Conservation (phyloP, 2,797 vertebrate species). For the Galaxias olidus region DNA sequence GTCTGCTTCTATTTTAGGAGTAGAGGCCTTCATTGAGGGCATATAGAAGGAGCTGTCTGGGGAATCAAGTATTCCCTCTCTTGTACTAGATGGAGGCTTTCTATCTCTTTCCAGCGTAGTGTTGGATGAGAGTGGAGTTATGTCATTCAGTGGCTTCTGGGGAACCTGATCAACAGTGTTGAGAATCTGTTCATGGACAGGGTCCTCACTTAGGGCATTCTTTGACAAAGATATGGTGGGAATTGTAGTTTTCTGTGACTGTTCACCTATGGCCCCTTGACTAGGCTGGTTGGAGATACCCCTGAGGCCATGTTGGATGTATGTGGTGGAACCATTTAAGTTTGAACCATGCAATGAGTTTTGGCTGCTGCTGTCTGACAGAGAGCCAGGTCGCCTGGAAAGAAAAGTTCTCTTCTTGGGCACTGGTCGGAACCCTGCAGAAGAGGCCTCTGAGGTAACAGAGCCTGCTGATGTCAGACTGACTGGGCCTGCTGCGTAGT, state of each 20-base stretch:
- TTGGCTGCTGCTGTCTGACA: slow-evolving; percentile 63
- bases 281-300: slow-evolving; percentile 82
- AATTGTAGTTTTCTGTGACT: slow-evolving; percentile 26
- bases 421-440: slow-evolving; percentile 73
- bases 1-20: slow-evolving; percentile 44
- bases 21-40: slow-evolving; percentile 66
- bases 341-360: too few species aligned
- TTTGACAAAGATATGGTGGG: slow-evolving; percentile 17
- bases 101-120: slow-evolving; percentile 69
- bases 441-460: slow-evolving; percentile 57
- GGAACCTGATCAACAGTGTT: slow-evolving; percentile 19
- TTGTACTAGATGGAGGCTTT: slow-evolving; percentile 38
- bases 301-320: slow-evolving; percentile 79
- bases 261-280: slow-evolving; percentile 46
- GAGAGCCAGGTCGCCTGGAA: slow-evolving; percentile 59
- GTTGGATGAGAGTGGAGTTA: slow-evolving; percentile 44
- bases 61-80: slow-evolving; percentile 50
- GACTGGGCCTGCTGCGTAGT: slow-evolving; percentile 45
- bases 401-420: slow-evolving; percentile 88
- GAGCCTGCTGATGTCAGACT: slow-evolving; percentile 52
- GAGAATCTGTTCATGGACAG: slow-evolving; percentile 15
- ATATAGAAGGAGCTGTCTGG: slow-evolving; percentile 51
- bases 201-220: slow-evolving; percentile 2
- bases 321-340: slow-evolving; percentile 67
- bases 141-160: slow-evolving; percentile 22